These are phyloP conservation scores for Chrysemys picta DNA, from an alignment of 2,113 vertebrate species.

Conservation along the genomic window DNA sequence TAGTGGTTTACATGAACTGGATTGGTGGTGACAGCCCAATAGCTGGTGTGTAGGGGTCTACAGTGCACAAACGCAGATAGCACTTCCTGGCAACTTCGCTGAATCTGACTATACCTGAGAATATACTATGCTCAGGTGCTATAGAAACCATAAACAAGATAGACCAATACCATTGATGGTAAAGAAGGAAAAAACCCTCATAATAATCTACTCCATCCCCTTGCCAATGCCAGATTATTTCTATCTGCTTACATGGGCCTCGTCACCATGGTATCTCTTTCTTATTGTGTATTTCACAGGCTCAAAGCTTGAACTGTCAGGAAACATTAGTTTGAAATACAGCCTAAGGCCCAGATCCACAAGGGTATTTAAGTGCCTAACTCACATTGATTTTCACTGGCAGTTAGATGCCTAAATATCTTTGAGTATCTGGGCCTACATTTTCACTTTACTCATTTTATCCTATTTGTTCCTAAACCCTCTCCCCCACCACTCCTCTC, in stretches of 20 bases:
- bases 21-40: neutral
- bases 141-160: neutral
- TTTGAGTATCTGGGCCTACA: neutral
- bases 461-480: neutral
- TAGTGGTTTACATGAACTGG: neutral
- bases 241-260: no score
- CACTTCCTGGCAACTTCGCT: neutral
- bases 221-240: no score
- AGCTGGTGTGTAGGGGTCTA: neutral
- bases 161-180: no score
- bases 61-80: neutral
- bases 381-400: no score
- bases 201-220: neutral
- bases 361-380: neutral
- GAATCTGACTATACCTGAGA: neutral
- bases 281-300: neutral
- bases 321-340: neutral
- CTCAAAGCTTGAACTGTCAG: neutral
- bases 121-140: neutral
- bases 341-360: neutral
- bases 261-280: neutral
- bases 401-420: neutral
- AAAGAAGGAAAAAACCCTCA: neutral
- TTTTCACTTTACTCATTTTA: neutral
- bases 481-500: no score